Evolutionary conservation across 2,888 invertebrate genomes (phyloP).

Genomic region (Brenthis ino): DNA sequence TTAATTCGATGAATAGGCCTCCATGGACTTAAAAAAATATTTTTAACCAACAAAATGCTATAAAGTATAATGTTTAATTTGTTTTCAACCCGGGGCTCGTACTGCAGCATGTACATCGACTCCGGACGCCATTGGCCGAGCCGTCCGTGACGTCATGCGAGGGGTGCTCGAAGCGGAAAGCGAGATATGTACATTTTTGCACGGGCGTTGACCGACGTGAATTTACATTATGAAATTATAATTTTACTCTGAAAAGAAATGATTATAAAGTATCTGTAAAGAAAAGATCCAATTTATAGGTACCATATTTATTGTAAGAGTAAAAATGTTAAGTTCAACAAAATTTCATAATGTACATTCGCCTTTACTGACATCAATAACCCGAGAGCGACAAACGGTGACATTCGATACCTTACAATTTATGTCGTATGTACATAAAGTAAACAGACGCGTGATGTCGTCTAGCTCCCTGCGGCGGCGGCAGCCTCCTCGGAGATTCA

Average conservation of each 20-base stretch:
- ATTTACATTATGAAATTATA: slow-evolving; percentile 10
- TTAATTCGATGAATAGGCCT: slow-evolving; percentile 37
- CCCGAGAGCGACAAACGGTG: slow-evolving; percentile 2
- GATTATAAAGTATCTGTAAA: not conserved
- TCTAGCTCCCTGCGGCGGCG: not conserved
- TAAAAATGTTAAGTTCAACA: no score
- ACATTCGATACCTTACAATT: slow-evolving; percentile 20
- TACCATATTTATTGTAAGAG: no score
- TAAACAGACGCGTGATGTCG: slow-evolving; percentile 15
- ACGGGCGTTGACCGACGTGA: not conserved
- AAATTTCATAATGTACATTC: slow-evolving; percentile 5
- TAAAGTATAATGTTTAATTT: not conserved
- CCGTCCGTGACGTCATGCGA: not conserved
- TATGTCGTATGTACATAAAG: slow-evolving; percentile 16
- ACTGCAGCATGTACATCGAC: not conserved
- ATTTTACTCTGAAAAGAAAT: not conserved
- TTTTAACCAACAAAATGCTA: not conserved
- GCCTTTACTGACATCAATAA: not conserved
- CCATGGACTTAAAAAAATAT: slow-evolving; percentile 17
- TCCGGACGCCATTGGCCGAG: no score
- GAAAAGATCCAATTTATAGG: no score
- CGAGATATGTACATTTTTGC: slow-evolving; percentile 19
- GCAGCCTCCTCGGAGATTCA: slow-evolving; percentile 10
- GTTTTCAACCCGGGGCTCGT: slow-evolving; percentile 27
- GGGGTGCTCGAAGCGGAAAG: slow-evolving; percentile 11